A percentile compares a stretch with the other conserved stretches of the same genome.
Evolutionary conservation across 2,888 invertebrate genomes (phyloP).

Genomic region (Oxycera nigricornis): DNA sequence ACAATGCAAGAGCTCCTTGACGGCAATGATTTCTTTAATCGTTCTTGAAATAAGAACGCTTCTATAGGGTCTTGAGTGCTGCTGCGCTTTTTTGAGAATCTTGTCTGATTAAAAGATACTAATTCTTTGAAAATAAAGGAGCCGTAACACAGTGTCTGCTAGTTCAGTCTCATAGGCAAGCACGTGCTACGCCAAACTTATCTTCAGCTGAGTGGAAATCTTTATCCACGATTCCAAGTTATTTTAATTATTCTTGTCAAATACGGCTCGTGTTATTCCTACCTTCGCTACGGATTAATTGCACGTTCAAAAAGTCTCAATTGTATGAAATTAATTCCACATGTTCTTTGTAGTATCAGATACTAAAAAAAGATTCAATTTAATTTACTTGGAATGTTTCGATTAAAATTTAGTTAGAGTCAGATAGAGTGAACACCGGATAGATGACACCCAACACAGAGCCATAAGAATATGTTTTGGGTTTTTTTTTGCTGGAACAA

Average conservation of each 20-base stretch:
- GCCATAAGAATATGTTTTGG: not conserved
- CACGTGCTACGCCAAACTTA: no score
- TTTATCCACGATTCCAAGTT: no score
- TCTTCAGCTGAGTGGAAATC: no score
- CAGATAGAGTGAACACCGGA: not conserved
- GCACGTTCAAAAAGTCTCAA: not conserved
- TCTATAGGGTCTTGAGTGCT: not conserved
- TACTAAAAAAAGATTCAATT: constrained; percentile 18
- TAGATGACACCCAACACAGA: constrained; percentile 8
- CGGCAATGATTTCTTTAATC: not conserved
- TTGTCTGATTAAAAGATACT: not conserved
- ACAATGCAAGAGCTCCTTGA: not conserved
- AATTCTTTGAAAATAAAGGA: no score
- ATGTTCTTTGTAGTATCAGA: not conserved
- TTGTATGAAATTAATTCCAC: no score
- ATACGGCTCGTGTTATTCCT: not conserved
- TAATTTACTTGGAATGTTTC: not conserved
- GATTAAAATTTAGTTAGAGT: not conserved
- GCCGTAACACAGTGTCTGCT: no score
- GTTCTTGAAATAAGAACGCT: not conserved
- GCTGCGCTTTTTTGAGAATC: not conserved
- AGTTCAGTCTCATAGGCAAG: no score
- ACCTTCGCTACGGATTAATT: constrained; percentile 23
- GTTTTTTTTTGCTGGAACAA: not conserved
- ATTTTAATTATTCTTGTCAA: not conserved